Percentiles rank a stretch among this genome's conserved stretches.
These are phyloP conservation scores for Eulemur rufifrons DNA, from an alignment of 2,113 vertebrate species.

Conservation along the genomic window DNA sequence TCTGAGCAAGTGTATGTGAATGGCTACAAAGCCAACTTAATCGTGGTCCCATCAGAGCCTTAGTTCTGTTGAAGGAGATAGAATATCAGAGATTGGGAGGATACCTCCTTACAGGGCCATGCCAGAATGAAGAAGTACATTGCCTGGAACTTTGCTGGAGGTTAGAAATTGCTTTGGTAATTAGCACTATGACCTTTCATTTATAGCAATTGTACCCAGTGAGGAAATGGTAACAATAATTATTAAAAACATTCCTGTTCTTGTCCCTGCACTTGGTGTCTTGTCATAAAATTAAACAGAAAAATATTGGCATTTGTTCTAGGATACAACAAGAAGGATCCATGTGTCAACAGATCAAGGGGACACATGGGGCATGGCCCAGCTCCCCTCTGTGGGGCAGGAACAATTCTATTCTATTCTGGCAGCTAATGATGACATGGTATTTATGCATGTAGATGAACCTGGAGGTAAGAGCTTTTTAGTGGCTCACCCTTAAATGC, in stretches of 20 bases:
- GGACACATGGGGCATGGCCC: slow-evolving; percentile 94
- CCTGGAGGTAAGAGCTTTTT: slow-evolving; percentile 88
- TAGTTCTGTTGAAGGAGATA: background rate
- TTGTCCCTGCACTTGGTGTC: background rate
- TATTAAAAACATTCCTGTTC: background rate
- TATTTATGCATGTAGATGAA: slow-evolving; percentile 97
- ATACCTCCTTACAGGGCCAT: background rate
- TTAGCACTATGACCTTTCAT: background rate
- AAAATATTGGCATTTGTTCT: slow-evolving; percentile 53
- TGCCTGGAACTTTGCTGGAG: slow-evolving; percentile 9
- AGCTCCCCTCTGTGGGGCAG: slow-evolving; percentile 94
- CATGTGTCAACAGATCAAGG: slow-evolving; percentile 93
- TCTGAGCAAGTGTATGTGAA: background rate
- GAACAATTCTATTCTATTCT: slow-evolving; percentile 97
- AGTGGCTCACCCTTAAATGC: background rate
- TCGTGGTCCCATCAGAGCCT: background rate
- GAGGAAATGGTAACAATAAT: background rate
- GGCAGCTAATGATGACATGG: slow-evolving; percentile 93
- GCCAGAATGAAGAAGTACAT: background rate
- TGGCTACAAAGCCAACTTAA: background rate
- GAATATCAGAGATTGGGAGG: background rate
- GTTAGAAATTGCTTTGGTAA: slow-evolving; percentile 14
- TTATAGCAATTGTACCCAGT: background rate
- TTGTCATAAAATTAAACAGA: slow-evolving; percentile 25
- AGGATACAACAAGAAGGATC: slow-evolving; percentile 90